Percentiles rank a stretch among this genome's conserved stretches.
phyloP scores from a whole-genome alignment of 2,113 vertebrate genomes.

The Eulacestoma nigropectus region DNA sequence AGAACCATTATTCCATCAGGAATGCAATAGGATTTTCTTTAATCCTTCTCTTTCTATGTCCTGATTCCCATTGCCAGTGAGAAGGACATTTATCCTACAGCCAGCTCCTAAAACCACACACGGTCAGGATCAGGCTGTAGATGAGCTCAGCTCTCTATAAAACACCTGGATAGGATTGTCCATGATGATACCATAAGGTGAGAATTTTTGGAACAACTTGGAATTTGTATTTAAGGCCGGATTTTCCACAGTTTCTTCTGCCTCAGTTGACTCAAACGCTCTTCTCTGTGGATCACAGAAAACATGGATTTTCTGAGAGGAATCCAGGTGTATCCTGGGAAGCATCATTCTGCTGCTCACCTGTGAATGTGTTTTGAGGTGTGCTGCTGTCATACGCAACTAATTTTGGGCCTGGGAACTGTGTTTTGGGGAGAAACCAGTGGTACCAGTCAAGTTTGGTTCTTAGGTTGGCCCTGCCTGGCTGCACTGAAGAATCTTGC shows the following conservation, averaged over 20 bases:
- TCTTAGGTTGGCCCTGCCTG: not conserved
- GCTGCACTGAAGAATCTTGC: not conserved
- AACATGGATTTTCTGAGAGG: not conserved
- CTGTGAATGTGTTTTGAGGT: not conserved
- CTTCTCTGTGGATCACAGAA: not conserved
- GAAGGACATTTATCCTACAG: not conserved
- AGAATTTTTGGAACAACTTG: not conserved
- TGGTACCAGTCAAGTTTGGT: no score
- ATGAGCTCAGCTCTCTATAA: not conserved
- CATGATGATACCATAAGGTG: accelerated
- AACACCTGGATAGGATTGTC: not conserved
- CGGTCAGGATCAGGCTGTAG: not conserved
- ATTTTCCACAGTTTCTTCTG: not conserved
- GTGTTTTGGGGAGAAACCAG: not conserved
- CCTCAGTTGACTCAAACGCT: not conserved
- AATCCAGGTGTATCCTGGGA: not conserved
- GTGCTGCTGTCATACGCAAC: accelerated
- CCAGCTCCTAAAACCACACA: not conserved
- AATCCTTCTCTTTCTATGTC: accelerated
- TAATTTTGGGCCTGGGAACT: not conserved
- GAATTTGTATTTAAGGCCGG: not conserved
- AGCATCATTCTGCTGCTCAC: not conserved
- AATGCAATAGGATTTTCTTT: not conserved
- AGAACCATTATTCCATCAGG: not conserved
- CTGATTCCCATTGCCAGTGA: not conserved